Evolutionary conservation across 2,797 vertebrate species (phyloP), one percentile per base, ranked within the genome.

Genomic region (Cichlasoma orientale): DNA sequence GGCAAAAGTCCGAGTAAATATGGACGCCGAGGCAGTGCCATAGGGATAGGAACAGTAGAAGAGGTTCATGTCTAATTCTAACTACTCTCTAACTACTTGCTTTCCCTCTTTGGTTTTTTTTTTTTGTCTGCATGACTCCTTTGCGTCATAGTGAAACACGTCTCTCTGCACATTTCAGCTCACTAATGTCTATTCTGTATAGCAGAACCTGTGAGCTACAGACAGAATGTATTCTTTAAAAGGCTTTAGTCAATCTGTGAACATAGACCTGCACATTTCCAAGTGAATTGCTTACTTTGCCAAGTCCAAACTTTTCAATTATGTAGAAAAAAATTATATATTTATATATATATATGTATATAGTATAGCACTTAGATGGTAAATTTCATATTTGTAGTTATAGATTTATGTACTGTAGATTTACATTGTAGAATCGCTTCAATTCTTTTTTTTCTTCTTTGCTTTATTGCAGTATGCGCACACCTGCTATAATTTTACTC

Each of bases 1-100:
- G 98, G 98, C 92, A 98, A 98, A 97, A 95, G 96, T 90, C 94
- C 97, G 91, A 96, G 96, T 97, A 98, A 96, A 96, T 97, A 97
- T 87, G 98, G 98, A 97, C 98, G 98, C 66, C 97, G 98, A 91
- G 98, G 98, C 97, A 99, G 98, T 95, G 98, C 98, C 96, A 98
- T 99, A 97, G 98, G 98, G 93, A 97, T 99, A 97, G 98, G 98
- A 97, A 98, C 97, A 81, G 96, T 99, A 97, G 98, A 99, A 96
- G 98, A 99, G 87, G 98, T 98, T 93, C 90, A 92, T 92, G 91
- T 94, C 90, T 93, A 90, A 95, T 93, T 95, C 90, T 95, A 92
- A 93, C 89, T 95, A 83, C 80, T 90, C 80, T 92, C 83, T 91
- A 86, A 88, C 82, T 81, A 52, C 61, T 83, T 63, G 38, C 83